A percentile compares a stretch with the other conserved stretches of the same genome.
Conservation (phyloP, 2,888 invertebrate genomes). For the Aphodius sticticus region DNA sequence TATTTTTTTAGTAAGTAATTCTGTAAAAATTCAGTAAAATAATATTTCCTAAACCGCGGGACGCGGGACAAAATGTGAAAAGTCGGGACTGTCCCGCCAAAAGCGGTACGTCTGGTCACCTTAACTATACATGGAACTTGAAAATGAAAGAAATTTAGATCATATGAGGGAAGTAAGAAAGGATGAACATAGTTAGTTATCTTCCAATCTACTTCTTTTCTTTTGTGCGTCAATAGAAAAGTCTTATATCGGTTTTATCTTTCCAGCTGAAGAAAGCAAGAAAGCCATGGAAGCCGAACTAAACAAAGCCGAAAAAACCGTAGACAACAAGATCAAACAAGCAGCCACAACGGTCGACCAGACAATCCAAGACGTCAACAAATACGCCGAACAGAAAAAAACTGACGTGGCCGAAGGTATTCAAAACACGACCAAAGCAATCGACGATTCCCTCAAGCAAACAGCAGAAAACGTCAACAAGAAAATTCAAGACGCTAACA, state of each 20-base stretch:
- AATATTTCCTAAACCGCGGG: too few species aligned
- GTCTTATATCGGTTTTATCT: conserved; percentile 4
- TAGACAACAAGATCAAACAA: conserved; percentile 53
- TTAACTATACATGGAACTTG: too few species aligned
- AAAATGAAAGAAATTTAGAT: too few species aligned
- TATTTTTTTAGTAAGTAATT: too few species aligned
- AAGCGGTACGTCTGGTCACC: too few species aligned
- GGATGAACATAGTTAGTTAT: too few species aligned
- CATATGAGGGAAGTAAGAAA: too few species aligned
- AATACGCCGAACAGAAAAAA: conserved; percentile 37
- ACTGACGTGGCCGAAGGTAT: conserved; percentile 31
- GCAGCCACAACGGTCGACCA: conserved; percentile 42
- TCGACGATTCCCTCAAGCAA: conserved; percentile 33
- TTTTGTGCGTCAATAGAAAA: too few species aligned
- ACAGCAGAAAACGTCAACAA: conserved; percentile 29
- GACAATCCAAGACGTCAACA: conserved; percentile 37
- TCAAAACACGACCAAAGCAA: conserved; percentile 28
- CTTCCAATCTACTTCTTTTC: too few species aligned
- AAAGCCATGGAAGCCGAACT: conserved; percentile 54
- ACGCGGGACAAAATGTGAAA: too few species aligned
- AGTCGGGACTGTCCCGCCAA: too few species aligned
- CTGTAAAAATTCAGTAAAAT: too few species aligned
- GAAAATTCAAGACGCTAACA: conserved; percentile 34
- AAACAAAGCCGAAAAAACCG: conserved; percentile 53
- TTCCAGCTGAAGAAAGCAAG: conserved; percentile 59